phyloP scores from a whole-genome alignment of 2,113 vertebrate species.

The Xiphophorus hellerii region DNA sequence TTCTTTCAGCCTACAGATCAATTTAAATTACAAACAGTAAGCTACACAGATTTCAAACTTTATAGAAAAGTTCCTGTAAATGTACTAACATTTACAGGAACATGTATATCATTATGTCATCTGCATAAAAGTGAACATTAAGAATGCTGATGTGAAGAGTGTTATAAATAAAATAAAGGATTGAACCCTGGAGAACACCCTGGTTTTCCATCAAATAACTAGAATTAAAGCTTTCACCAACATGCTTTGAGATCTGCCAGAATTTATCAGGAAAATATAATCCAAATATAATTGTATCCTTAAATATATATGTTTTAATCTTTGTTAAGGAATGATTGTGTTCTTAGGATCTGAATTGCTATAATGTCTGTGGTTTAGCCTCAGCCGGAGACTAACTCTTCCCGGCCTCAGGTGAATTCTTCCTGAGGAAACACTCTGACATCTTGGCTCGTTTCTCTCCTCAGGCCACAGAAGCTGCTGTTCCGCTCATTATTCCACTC shows the following conservation, averaged over 20 bases:
- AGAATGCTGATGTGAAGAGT: too few relatives aligned
- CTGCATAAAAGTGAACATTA: background rate
- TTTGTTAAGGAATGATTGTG: background rate
- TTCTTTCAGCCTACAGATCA: too few relatives aligned
- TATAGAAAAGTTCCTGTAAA: too few relatives aligned
- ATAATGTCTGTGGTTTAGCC: background rate
- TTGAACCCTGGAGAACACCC: too few relatives aligned
- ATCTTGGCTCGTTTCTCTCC: conserved; percentile 30
- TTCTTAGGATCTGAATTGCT: background rate
- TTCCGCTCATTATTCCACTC: conserved; percentile 26
- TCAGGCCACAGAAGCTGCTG: conserved; percentile 52
- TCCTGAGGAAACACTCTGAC: background rate
- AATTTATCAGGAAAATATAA: background rate
- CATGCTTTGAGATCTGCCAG: too few relatives aligned
- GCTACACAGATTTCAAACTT: too few relatives aligned
- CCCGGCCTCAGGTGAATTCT: background rate
- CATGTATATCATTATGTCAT: background rate
- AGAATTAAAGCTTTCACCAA: too few relatives aligned
- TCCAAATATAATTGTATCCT: background rate
- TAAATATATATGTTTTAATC: background rate
- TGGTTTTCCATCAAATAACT: too few relatives aligned
- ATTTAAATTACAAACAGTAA: too few relatives aligned
- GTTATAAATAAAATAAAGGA: too few relatives aligned
- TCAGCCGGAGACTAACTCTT: background rate
- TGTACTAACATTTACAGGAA: too few relatives aligned